Conservation (phyloP, 2,888 invertebrate genomes). For the Lycocerus yunnanus region DNA sequence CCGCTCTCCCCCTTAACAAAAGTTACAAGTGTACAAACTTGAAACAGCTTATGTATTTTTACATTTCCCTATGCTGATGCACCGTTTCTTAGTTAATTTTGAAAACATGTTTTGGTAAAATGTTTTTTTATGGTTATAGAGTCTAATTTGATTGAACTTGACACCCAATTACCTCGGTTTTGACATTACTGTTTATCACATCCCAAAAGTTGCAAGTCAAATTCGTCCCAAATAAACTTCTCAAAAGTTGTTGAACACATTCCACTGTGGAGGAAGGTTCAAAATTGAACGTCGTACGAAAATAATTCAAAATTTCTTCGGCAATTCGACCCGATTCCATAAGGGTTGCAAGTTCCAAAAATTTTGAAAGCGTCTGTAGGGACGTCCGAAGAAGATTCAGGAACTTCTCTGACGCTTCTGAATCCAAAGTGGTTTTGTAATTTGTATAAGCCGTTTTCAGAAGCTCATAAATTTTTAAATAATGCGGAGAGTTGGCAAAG, state of each 20-base stretch:
- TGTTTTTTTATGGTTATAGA: neutral
- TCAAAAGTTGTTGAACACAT: constrained; percentile 77
- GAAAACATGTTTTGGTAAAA: neutral
- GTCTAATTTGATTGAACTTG: neutral
- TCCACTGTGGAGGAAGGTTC: constrained; percentile 72
- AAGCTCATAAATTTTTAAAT: constrained; percentile 82
- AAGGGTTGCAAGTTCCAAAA: constrained; percentile 71
- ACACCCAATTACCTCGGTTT: neutral
- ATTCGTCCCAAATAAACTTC: constrained; percentile 79
- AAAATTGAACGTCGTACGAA: constrained; percentile 71
- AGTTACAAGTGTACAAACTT: no score
- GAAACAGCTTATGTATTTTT: no score
- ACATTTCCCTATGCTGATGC: no score
- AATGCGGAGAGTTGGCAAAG: constrained; percentile 75
- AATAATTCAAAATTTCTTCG: constrained; percentile 79
- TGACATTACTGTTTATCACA: neutral
- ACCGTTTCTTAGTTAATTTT: neutral
- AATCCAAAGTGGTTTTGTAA: constrained; percentile 84
- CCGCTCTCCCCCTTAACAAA: no score
- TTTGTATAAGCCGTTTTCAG: constrained; percentile 82
- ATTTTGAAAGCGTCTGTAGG: constrained; percentile 68
- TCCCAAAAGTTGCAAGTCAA: constrained; percentile 57
- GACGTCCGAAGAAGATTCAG: constrained; percentile 67
- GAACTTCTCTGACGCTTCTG: constrained; percentile 76
- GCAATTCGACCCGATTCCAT: constrained; percentile 74